These are phyloP conservation scores for Lapara coniferarum DNA, from an alignment of 2,888 invertebrate species.

Conservation along the genomic window DNA sequence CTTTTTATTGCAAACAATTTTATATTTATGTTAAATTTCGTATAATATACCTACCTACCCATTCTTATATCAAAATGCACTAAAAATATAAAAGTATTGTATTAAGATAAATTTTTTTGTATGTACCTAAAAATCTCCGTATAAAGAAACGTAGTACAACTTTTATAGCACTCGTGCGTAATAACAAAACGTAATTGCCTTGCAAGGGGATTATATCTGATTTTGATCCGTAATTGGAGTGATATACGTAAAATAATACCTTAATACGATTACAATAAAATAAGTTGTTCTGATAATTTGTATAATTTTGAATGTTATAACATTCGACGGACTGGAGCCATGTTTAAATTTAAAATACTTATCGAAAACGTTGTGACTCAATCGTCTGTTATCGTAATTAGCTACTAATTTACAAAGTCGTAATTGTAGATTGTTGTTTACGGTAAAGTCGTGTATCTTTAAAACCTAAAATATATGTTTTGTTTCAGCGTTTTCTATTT, in stretches of 20 bases:
- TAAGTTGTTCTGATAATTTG: background rate
- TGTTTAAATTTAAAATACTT: background rate
- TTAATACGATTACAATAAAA: background rate
- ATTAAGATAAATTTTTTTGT: background rate
- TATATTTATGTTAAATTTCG: too few species aligned
- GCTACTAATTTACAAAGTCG: constrained; percentile 15
- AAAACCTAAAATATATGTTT: background rate
- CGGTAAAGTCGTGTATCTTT: background rate
- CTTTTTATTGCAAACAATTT: background rate
- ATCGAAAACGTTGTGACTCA: background rate
- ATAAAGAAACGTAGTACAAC: background rate
- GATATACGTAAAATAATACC: constrained; percentile 9
- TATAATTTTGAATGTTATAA: background rate
- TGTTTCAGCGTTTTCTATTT: background rate
- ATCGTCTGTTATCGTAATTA: constrained; percentile 13
- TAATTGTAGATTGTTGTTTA: constrained; percentile 23
- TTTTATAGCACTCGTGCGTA: background rate
- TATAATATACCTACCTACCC: too few species aligned
- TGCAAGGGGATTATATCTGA: constrained; percentile 12
- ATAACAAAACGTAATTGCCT: constrained; percentile 12
- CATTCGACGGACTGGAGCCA: too few species aligned
- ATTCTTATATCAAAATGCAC: too few species aligned
- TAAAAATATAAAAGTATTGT: too few species aligned
- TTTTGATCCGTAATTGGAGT: background rate
- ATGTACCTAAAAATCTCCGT: background rate